Evolutionary conservation across 64 coral and sea anemone species (phyloP).

Genomic region (Montipora capricornis): DNA sequence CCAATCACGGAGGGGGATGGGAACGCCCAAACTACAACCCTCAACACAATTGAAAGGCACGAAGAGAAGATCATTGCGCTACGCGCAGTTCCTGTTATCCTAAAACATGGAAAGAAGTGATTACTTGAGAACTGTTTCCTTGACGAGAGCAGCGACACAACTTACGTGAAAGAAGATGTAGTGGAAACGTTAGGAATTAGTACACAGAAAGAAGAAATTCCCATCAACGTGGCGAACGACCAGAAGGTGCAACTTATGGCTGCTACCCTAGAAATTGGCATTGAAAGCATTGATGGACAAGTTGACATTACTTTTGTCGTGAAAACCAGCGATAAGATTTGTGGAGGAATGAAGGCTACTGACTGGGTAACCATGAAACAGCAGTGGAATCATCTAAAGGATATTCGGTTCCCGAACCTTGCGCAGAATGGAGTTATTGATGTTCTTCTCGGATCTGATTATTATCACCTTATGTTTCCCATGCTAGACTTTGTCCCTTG

Average conservation of each 20-base stretch:
- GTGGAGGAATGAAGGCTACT: background rate
- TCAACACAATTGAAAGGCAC: background rate
- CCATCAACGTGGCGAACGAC: conserved; percentile 59
- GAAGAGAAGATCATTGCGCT: background rate
- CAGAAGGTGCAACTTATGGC: conserved; percentile 36
- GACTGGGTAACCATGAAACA: background rate
- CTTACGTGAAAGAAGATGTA: conserved; percentile 49
- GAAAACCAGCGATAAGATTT: conserved; percentile 50
- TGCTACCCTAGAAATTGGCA: background rate
- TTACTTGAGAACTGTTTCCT: conserved; percentile 36
- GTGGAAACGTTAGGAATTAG: conserved; percentile 40
- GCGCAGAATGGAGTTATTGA: background rate
- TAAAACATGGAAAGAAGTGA: conserved; percentile 19
- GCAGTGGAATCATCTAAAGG: background rate
- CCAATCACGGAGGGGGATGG: conserved; percentile 19
- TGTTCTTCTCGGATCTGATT: background rate
- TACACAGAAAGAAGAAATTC: conserved; percentile 37
- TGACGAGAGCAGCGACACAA: conserved; percentile 40
- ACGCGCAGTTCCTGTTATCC: background rate
- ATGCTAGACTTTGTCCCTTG: background rate
- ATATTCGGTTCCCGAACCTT: background rate
- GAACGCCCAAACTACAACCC: background rate
- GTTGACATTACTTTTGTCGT: conserved; percentile 53
- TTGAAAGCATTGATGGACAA: conserved; percentile 31
- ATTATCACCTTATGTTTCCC: background rate